phyloP scores from a whole-genome alignment of 2,888 invertebrate genomes.

The Hydropsyche betteni region DNA sequence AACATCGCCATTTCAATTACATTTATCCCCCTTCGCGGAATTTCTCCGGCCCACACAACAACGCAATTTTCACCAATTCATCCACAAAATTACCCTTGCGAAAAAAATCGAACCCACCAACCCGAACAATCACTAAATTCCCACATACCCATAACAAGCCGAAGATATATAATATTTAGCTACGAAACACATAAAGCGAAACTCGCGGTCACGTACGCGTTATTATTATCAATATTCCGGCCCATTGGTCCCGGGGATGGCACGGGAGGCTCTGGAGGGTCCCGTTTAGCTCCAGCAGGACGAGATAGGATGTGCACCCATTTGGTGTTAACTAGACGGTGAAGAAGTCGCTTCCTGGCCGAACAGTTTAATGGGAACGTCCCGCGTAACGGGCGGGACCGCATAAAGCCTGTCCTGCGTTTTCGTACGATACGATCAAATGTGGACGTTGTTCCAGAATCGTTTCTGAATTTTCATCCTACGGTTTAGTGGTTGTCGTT shows the following conservation, averaged over 20 bases:
- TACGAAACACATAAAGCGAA: too few species aligned
- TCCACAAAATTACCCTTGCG: too few species aligned
- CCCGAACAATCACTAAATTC: too few species aligned
- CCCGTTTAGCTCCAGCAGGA: background rate
- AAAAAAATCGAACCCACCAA: too few species aligned
- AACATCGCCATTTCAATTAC: too few species aligned
- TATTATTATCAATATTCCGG: slow-evolving; percentile 36
- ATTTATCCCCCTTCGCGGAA: too few species aligned
- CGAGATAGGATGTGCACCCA: slow-evolving; percentile 34
- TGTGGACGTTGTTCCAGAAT: background rate
- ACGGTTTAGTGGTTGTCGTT: too few species aligned
- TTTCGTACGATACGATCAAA: slow-evolving; percentile 16
- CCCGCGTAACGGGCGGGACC: background rate
- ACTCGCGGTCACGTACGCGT: slow-evolving; percentile 20
- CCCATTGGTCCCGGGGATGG: slow-evolving; percentile 13
- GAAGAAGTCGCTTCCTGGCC: slow-evolving; percentile 36
- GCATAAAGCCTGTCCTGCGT: slow-evolving; percentile 6
- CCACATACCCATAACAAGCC: too few species aligned
- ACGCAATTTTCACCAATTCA: too few species aligned
- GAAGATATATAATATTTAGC: too few species aligned
- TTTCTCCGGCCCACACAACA: too few species aligned
- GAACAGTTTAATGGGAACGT: slow-evolving; percentile 28
- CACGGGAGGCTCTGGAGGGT: background rate
- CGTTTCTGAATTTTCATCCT: too few species aligned
- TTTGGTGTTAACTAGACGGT: slow-evolving; percentile 36